A percentile compares a stretch with the other conserved stretches of the same genome.
Conservation (phyloP, 2,797 vertebrate genomes). For the Coracias cyanogaster region DNA sequence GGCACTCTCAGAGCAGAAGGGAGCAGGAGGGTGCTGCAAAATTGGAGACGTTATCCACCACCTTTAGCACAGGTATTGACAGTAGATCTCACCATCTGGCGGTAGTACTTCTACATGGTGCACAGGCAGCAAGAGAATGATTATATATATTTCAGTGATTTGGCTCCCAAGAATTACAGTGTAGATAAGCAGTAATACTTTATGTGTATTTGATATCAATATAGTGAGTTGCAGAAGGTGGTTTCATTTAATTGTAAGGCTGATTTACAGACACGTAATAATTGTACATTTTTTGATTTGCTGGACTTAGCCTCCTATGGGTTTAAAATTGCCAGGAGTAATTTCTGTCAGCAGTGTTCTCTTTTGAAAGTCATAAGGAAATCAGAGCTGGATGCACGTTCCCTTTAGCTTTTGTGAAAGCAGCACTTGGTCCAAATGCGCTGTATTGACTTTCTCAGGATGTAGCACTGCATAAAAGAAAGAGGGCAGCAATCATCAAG, state of each 20-base stretch:
- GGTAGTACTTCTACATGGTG: not conserved
- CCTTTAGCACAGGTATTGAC: not conserved
- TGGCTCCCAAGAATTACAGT: not conserved
- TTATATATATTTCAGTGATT: not conserved
- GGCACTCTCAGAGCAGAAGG: not conserved
- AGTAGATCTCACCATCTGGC: not conserved
- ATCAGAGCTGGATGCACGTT: not conserved
- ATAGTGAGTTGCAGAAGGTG: not conserved
- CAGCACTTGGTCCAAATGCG: not conserved
- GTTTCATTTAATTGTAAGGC: not conserved
- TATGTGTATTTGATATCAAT: not conserved
- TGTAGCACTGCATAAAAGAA: not conserved
- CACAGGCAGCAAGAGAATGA: not conserved
- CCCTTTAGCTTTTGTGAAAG: not conserved
- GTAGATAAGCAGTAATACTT: not conserved
- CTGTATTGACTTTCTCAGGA: not conserved
- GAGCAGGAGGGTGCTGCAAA: not conserved
- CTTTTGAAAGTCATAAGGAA: not conserved
- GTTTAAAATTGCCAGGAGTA: not conserved
- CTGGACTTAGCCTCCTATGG: not conserved
- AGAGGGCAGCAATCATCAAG: conserved; percentile 34
- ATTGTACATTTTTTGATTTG: not conserved
- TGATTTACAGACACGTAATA: not conserved
- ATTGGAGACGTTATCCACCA: not conserved
- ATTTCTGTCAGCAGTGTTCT: not conserved